Evolutionary conservation across 2,113 vertebrate genomes (phyloP), one percentile per base, ranked within the genome.

Genomic region (Corythoichthys intestinalis): DNA sequence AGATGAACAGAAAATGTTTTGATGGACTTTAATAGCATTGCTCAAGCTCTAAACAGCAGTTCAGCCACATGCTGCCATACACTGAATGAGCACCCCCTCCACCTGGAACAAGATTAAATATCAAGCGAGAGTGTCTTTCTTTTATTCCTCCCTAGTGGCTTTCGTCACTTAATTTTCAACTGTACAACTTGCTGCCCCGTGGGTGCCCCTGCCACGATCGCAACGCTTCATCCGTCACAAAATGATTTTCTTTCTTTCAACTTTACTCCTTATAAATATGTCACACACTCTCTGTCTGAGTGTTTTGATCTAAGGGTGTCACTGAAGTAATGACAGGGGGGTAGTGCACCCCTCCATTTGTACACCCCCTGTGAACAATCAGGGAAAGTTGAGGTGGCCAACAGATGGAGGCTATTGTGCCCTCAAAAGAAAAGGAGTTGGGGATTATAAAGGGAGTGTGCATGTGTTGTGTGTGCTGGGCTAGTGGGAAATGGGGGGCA

Each of bases 361-460:
- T 82, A 82, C 58, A 81, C 60, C 72, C 84, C 82, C 69, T 50
- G 52, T 81, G 75, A 74, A 78, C 54, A 59, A 60, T 72, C 73
- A 79, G 85, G 78, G 87, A 91, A 90, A 89, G 88, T 84, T 83
- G 77, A 81, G 74, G 76, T 61, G 72, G 57, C 72, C 75, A 88
- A 89, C 91, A 93, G 91, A 92, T 92, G 91, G 91, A 87, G 78
- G 49, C 85, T 80, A 86, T 92, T 92, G 89, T 92, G 73, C 71
- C 63, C 65, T 66, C 73, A 72, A 54, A 77, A 71, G 75, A 48
- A 69, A 48, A 66, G 72, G 4, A 35, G 74, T 59, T 71, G 56
- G 60, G 38, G 72, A 66, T 67, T 72, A 64, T 66, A 2, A 17
- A 46, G 72, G 65, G 67, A 64, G 63, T 11, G 75, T 65, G 77